phyloP scores from a whole-genome alignment of 2,888 invertebrate genomes.

The Amphipyra tragopoginis region DNA sequence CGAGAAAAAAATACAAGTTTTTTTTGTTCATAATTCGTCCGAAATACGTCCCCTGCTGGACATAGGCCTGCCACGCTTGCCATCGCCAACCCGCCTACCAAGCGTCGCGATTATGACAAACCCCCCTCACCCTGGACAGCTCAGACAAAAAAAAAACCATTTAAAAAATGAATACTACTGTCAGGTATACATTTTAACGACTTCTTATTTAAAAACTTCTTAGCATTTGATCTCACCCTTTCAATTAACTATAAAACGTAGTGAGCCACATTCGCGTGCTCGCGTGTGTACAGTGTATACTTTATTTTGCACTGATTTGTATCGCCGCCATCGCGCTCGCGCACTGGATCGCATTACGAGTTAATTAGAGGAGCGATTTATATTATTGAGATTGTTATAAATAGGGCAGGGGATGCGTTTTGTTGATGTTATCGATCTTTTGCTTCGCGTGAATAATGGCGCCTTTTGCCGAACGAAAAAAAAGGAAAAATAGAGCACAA shows the following conservation, averaged over 20 bases:
- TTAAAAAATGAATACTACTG: too few species aligned
- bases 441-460: conserved; percentile 26
- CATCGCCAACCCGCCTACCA: too few species aligned
- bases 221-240: conserved; percentile 1
- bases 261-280: conserved; percentile 47
- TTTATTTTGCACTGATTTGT: conserved; percentile 57
- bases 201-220: too few species aligned
- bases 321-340: conserved; percentile 41
- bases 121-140: too few species aligned
- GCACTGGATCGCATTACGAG: conserved; percentile 54
- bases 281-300: conserved; percentile 43
- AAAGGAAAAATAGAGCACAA: not conserved
- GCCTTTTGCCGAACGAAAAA: not conserved
- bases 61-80: too few species aligned
- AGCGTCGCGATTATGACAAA: too few species aligned
- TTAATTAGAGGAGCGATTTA: conserved; percentile 56
- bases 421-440: conserved; percentile 27
- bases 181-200: too few species aligned
- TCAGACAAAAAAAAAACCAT: too few species aligned
- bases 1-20: too few species aligned
- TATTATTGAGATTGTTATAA: conserved; percentile 43
- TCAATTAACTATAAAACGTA: conserved; percentile 34
- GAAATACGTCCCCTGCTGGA: too few species aligned
- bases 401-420: conserved; percentile 32
- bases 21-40: too few species aligned